Percentiles rank a stretch among this genome's conserved stretches.
Evolutionary conservation across 2,888 invertebrate species (phyloP).

Genomic region (Onchidella celtica): DNA sequence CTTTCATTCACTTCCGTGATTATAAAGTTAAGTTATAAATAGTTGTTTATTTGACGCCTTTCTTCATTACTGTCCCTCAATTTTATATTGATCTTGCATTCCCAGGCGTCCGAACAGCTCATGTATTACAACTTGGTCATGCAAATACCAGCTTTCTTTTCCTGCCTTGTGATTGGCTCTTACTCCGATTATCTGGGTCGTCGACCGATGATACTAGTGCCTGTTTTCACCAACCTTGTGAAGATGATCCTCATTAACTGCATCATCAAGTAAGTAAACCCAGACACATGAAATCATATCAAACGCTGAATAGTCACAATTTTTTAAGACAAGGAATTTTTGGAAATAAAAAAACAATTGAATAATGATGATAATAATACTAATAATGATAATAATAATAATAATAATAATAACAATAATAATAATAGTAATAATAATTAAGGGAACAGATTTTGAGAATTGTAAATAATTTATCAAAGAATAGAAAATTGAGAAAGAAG

Average conservation of each 20-base stretch:
- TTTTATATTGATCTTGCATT: background rate
- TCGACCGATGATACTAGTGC: conserved; percentile 16
- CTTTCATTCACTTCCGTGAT: too few relatives aligned
- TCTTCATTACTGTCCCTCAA: too few relatives aligned
- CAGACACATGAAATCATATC: too few relatives aligned
- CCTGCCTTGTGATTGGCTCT: conserved; percentile 43
- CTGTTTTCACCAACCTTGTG: conserved; percentile 8
- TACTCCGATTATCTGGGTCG: conserved; percentile 50
- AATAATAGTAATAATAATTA: too few relatives aligned
- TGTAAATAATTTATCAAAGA: background rate
- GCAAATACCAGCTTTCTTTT: conserved; percentile 39
- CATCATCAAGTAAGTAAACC: conserved; percentile 25
- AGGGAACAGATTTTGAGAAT: background rate
- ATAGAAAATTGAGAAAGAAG: background rate
- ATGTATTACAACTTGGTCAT: conserved; percentile 6
- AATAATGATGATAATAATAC: too few relatives aligned
- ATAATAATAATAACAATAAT: too few relatives aligned
- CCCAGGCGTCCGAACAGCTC: conserved; percentile 26
- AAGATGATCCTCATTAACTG: background rate
- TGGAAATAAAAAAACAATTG: too few relatives aligned
- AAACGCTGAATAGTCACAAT: too few relatives aligned
- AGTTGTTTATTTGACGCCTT: too few relatives aligned
- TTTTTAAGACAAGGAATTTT: too few relatives aligned
- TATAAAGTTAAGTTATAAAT: too few relatives aligned
- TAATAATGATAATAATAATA: too few relatives aligned